Evolutionary conservation across 1,140 invertebrate species (phyloP).

Genomic region (Aphelinus atriplicis): DNA sequence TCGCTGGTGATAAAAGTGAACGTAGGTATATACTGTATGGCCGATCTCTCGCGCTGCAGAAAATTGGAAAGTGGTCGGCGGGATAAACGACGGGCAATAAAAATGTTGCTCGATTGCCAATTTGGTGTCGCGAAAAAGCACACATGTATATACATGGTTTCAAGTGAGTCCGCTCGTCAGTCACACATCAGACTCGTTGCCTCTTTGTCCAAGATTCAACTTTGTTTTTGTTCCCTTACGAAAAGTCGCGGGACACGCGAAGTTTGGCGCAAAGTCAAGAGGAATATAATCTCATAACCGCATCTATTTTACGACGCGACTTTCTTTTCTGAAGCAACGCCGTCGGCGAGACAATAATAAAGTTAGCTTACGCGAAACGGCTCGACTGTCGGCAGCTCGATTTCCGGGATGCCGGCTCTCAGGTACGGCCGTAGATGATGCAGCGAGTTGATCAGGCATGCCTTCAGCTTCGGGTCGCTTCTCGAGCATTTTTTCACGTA

Average conservation of each 20-base stretch:
- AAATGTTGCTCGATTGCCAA: too few relatives aligned
- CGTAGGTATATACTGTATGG: too few relatives aligned
- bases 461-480: slow-evolving; percentile 71
- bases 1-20: too few relatives aligned
- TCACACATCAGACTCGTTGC: background rate
- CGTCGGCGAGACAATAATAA: slow-evolving; percentile 11
- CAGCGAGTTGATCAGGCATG: slow-evolving; percentile 72
- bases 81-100: too few relatives aligned
- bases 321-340: slow-evolving; percentile 30
- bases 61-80: too few relatives aligned
- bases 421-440: slow-evolving; percentile 75
- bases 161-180: background rate
- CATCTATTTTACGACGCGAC: slow-evolving; percentile 4
- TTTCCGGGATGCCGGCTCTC: slow-evolving; percentile 74
- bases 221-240: background rate
- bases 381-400: slow-evolving; percentile 75
- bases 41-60: too few relatives aligned
- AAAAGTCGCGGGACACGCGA: background rate
- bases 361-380: slow-evolving; percentile 69
- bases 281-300: too few relatives aligned
- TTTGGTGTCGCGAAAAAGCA: too few relatives aligned
- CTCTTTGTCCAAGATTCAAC: background rate
- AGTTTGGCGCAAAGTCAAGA: background rate
- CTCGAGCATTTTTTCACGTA: slow-evolving; percentile 77
- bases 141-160: background rate